These are phyloP conservation scores for Chlamydotis undulata DNA, from an alignment of 2,113 vertebrate species.

Conservation along the genomic window DNA sequence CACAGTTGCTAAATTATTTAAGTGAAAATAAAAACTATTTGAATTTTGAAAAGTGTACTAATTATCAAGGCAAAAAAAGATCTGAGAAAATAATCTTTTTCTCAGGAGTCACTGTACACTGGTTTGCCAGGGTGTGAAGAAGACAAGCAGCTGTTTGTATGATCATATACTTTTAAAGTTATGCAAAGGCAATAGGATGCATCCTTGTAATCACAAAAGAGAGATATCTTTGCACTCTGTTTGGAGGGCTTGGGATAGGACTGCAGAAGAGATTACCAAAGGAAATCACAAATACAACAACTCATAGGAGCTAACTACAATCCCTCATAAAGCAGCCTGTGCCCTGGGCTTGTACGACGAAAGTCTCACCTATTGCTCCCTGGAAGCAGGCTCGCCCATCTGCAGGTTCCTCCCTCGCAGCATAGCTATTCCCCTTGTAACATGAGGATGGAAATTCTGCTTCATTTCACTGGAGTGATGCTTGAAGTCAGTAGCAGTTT, in stretches of 20 bases:
- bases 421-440: background rate
- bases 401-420: background rate
- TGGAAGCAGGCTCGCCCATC: background rate
- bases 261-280: background rate
- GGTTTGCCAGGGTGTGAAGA: background rate
- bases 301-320: background rate
- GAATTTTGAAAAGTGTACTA: background rate
- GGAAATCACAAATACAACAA: background rate
- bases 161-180: background rate
- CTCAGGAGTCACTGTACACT: background rate
- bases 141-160: background rate
- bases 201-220: background rate
- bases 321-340: background rate
- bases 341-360: background rate
- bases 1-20: background rate
- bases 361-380: background rate
- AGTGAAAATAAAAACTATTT: background rate
- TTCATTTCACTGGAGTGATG: background rate
- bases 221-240: background rate
- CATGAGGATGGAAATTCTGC: background rate
- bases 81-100: background rate
- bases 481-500: background rate
- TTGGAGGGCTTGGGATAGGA: background rate
- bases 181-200: background rate
- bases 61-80: background rate